Evolutionary conservation across 1,140 invertebrate species (phyloP).

Genomic region (Ptiloglossa arizonensis): DNA sequence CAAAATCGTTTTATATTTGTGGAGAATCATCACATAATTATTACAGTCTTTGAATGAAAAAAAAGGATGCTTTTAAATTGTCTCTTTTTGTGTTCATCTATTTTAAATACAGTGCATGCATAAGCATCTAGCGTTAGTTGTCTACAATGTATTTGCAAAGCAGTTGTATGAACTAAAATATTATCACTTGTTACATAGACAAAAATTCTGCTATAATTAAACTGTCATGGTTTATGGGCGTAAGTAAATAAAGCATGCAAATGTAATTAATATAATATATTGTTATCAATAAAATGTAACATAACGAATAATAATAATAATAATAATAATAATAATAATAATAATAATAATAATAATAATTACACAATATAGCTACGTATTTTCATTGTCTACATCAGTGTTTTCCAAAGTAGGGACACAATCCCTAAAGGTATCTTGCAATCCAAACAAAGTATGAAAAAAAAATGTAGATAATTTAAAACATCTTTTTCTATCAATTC

Average conservation of each 20-base stretch:
- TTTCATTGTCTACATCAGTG: too few relatives aligned
- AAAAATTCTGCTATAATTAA: conserved; percentile 9
- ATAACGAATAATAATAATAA: conserved; percentile 78
- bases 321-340: conserved; percentile 72
- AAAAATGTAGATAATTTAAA: too few relatives aligned
- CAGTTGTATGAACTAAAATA: conserved; percentile 18
- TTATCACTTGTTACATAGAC: not conserved
- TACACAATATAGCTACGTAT: conserved; percentile 74
- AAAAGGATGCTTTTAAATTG: not conserved
- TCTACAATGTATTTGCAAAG: conserved; percentile 19
- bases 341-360: conserved; percentile 74
- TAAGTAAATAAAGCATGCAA: conserved; percentile 68
- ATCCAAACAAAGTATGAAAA: too few relatives aligned
- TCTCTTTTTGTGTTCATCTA: not conserved
- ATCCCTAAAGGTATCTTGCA: too few relatives aligned
- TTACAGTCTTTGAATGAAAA: not conserved
- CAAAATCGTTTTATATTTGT: not conserved
- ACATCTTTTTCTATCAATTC: too few relatives aligned
- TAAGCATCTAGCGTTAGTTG: conserved; percentile 32
- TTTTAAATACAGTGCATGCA: conserved; percentile 25
- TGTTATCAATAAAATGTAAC: conserved; percentile 82
- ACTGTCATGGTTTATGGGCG: conserved; percentile 46
- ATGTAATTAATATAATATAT: conserved; percentile 80
- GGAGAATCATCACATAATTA: not conserved
- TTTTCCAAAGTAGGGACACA: too few relatives aligned